Base-by-base conservation (phyloP, 2,797 vertebrate genomes). In the Picus viridis region DNA sequence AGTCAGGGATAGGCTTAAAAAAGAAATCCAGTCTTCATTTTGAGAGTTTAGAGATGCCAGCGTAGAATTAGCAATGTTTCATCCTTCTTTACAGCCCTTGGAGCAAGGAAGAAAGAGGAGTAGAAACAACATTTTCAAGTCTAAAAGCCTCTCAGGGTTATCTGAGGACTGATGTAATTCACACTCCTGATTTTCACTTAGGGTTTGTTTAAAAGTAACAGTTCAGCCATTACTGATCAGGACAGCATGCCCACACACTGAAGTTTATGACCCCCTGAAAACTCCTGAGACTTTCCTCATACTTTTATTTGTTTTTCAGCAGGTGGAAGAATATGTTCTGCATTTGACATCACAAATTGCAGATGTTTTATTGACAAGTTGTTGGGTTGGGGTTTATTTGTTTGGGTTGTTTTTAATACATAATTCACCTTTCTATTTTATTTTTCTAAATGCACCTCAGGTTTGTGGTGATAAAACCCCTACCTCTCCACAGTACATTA, bases 121-220 rank as follows among this genome's bases (percentile, higher is more conserved):
- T 58, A 67, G 71, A 67, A 94, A 27, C 27, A 70, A 71, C 6
- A 6, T 88, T 83, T 88, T 86, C 18, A 43, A 74, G 47, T 49
- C 56, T 47, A 47, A 94, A 53, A 71, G 9, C 26, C 20, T 86
- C 34, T 69, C 9, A 23, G 49, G 43, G n/a, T 93, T 88, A 43
- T 76, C 45, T 24, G 30, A 90, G 80, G 54, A 64, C 61, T 12
- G 27, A 17, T 47, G 9, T 30, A 84, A 58, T 51, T 86, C 65
- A 77, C 47, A 16, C 7, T 65, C 23, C 27, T 63, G 59, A 70
- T 12, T 79, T 88, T 47, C 49, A 23, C 4, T 45, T 36, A 61
- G 34, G 6, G 72, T 92, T 93, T 86, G 8, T 79, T 91, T 88
- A 53, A 91, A 89, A 82, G 67, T 64, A 64, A 12, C 12, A 51